phyloP scores from a whole-genome alignment of 2,888 invertebrate species.

The Ichneumoninae sp. region DNA sequence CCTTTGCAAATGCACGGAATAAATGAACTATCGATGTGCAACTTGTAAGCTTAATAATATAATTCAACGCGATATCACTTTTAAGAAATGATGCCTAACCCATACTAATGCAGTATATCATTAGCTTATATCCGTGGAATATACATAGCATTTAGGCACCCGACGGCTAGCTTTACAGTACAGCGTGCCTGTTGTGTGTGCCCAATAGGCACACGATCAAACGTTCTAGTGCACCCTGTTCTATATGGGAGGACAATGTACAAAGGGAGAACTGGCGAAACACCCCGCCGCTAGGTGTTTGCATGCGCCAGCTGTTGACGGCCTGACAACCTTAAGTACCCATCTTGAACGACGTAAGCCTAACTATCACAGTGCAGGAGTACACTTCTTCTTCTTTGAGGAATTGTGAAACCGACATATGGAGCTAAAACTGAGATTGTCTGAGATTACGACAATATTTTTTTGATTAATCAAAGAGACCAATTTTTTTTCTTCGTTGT shows the following conservation, averaged over 20 bases:
- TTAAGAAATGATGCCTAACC: not conserved
- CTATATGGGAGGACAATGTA: constrained; percentile 16
- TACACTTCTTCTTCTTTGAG: not conserved
- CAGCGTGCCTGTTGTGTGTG: not conserved
- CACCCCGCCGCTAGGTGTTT: constrained; percentile 73
- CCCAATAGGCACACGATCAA: constrained; percentile 1
- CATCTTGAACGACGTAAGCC: constrained; percentile 40
- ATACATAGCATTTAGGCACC: not conserved
- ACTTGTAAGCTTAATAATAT: not conserved
- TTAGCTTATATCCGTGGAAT: not conserved
- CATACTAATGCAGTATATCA: not conserved
- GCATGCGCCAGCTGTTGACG: constrained; percentile 76
- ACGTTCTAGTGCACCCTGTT: not conserved
- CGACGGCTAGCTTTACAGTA: not conserved
- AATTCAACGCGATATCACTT: not conserved
- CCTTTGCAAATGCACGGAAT: not conserved
- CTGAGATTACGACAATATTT: not conserved
- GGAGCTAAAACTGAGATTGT: no score
- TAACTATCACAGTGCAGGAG: not conserved
- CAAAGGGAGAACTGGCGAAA: constrained; percentile 55
- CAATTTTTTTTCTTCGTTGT: not conserved
- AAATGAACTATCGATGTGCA: not conserved
- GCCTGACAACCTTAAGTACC: constrained; percentile 69
- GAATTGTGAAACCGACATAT: not conserved
- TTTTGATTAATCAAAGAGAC: not conserved